Base-by-base conservation (phyloP, 2,797 vertebrate species). In the Aplochiton taeniatus region DNA sequence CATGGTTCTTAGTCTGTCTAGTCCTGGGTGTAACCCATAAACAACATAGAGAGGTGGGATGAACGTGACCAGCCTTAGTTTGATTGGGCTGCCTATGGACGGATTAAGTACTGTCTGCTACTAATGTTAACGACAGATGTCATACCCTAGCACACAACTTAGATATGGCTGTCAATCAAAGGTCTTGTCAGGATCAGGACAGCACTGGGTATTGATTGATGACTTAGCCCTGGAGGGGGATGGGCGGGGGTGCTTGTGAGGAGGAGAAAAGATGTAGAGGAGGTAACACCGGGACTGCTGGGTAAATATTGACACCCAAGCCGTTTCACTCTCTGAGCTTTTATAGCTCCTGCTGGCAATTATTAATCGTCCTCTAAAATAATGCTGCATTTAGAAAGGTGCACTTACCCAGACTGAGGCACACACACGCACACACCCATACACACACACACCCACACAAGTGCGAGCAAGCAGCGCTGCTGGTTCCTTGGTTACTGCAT, bases 241-340 rank as follows among this genome's bases (percentile, higher is more conserved):
- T 4, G 18, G 16, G 52, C 11, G 17, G 20, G 52, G 17, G 13
- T 9, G 17, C 14, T 0, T 9, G 51, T 9, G 51, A 9, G 16
- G 16, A 10, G 19, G 51, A 53, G 16, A 53, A 19, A 4, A 54
- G 17, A 18, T 3, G 20, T 18, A 11, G 52, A 4, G 58, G 20
- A 45, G 42, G 44, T 41, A n/a, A 68, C 61, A 31, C 4, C 41
- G 65, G 41, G 41, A 60, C 66, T 68, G 54, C 63, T 51, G 54
- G 61, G 69, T 78, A 83, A 87, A 86, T 83, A 88, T 81, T 83
- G 76, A 78, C 69, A 65, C 70, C 65, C 53, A 19, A 13, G 59
- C 68, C 62, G 65, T 65, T 55, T 72, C 55, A 11, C 73, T 72
- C 49, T 17, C 57, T 71, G 74, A 70, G 68, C 68, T 65, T 77